Percentiles rank a stretch among this genome's conserved stretches.
Conservation (phyloP, 2,113 vertebrate genomes). For the Nicator chloris region DNA sequence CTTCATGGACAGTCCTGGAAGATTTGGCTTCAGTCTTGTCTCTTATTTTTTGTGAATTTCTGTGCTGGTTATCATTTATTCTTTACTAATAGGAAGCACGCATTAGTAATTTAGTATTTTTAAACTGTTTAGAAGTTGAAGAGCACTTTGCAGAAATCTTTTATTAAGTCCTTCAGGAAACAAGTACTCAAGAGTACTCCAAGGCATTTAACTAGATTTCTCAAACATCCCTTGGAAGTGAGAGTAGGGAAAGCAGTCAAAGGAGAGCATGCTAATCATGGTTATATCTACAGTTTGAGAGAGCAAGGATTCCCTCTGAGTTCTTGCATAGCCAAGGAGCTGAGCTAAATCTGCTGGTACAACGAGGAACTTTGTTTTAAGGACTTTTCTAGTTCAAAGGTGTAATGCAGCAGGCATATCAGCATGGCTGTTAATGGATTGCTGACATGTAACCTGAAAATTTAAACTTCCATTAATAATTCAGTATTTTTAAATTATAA, state of each 20-base stretch:
- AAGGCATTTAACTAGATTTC: neutral
- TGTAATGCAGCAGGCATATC: neutral
- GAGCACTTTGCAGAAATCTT: neutral
- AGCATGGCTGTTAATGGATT: neutral
- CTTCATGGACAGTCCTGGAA: neutral
- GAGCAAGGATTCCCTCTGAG: neutral
- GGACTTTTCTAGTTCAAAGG: neutral
- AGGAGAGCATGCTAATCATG: neutral
- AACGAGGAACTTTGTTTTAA: neutral
- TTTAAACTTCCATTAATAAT: neutral
- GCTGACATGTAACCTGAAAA: neutral
- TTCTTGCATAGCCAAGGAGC: neutral
- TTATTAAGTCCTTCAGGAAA: neutral
- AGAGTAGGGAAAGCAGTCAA: neutral
- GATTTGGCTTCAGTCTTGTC: neutral
- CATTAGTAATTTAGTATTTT: neutral
- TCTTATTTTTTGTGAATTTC: neutral
- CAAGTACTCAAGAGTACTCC: neutral
- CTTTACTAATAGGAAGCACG: neutral
- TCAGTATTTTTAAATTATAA: neutral
- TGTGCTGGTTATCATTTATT: neutral
- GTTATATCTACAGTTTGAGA: neutral
- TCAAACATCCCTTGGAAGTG: neutral
- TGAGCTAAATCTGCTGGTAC: neutral
- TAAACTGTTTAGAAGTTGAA: neutral